A percentile compares a stretch with the other conserved stretches of the same genome.
These are phyloP conservation scores for Megamerina dolium DNA, from an alignment of 2,888 invertebrate genomes.

Conservation along the genomic window DNA sequence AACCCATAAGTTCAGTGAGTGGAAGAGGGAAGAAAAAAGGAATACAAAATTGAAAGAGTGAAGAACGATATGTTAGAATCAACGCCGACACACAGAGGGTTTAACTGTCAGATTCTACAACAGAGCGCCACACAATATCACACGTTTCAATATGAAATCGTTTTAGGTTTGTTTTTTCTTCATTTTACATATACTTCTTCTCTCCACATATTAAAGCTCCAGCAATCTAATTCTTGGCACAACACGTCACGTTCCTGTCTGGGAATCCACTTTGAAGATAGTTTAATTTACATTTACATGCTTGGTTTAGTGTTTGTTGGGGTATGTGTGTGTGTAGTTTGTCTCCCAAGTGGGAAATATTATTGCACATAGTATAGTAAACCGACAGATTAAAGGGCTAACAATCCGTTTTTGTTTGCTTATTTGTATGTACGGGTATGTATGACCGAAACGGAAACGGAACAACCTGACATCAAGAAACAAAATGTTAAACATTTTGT, in stretches of 20 bases:
- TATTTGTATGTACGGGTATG: too few relatives aligned
- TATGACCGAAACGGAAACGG: constrained; percentile 27
- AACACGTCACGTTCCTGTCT: constrained; percentile 19
- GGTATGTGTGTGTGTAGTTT: background rate
- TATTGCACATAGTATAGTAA: too few relatives aligned
- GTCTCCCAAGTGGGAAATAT: constrained; percentile 4
- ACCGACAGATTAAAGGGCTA: constrained; percentile 8
- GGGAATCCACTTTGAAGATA: constrained; percentile 29
- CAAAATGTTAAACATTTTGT: constrained; percentile 48
- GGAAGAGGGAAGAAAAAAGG: too few relatives aligned
- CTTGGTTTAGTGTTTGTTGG: constrained; percentile 21
- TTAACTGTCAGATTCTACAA: background rate
- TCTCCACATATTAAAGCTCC: background rate
- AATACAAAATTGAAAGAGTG: too few relatives aligned
- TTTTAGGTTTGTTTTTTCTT: too few relatives aligned
- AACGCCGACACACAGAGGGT: background rate
- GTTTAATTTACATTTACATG: constrained; percentile 46
- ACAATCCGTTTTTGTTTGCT: constrained; percentile 9
- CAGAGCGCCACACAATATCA: background rate
- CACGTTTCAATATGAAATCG: background rate
- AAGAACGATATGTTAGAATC: background rate
- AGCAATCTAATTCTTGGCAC: constrained; percentile 11
- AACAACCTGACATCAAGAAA: constrained; percentile 44
- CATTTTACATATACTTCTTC: too few relatives aligned
- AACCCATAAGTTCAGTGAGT: too few relatives aligned